Percentiles rank a stretch among this genome's conserved stretches.
These are phyloP conservation scores for Microtus ochrogaster DNA, from an alignment of 2,113 vertebrate species.

Conservation along the genomic window DNA sequence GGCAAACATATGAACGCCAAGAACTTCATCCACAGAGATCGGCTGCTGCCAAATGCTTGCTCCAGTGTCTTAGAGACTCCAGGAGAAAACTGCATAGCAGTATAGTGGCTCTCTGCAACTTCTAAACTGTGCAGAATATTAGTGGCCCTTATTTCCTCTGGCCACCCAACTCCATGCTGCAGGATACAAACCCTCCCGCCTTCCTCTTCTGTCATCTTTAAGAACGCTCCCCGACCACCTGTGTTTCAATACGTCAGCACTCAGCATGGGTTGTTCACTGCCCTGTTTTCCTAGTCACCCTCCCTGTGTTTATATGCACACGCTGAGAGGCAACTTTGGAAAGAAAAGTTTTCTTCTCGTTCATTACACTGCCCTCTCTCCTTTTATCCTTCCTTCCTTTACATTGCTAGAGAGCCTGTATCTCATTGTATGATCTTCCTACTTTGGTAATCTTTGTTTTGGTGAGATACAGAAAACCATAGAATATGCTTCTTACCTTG, in stretches of 20 bases:
- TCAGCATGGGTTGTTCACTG: constrained; percentile 47
- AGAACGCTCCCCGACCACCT: constrained; percentile 7
- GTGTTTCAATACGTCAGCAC: constrained; percentile 5
- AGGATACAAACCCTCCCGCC: background rate
- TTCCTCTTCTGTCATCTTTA: background rate
- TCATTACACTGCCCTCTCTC: background rate
- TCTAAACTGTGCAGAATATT: background rate
- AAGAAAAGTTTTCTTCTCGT: constrained; percentile 36
- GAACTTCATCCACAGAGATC: background rate
- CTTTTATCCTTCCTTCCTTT: constrained; percentile 19
- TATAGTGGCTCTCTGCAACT: background rate
- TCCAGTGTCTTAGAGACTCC: background rate
- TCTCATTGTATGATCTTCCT: background rate
- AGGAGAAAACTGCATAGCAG: background rate
- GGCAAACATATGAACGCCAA: background rate
- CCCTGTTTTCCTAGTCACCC: constrained; percentile 49
- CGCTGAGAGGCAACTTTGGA: constrained; percentile 19
- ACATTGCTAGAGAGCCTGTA: background rate
- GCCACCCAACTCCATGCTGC: background rate
- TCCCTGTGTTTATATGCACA: constrained; percentile 40
- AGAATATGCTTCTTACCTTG: background rate
- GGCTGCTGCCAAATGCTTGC: background rate
- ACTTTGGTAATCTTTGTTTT: constrained; percentile 22
- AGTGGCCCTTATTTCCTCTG: background rate
- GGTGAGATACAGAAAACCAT: background rate